phyloP scores from a whole-genome alignment of 2,888 invertebrate genomes.

The Caenorhabditis auriculariae region DNA sequence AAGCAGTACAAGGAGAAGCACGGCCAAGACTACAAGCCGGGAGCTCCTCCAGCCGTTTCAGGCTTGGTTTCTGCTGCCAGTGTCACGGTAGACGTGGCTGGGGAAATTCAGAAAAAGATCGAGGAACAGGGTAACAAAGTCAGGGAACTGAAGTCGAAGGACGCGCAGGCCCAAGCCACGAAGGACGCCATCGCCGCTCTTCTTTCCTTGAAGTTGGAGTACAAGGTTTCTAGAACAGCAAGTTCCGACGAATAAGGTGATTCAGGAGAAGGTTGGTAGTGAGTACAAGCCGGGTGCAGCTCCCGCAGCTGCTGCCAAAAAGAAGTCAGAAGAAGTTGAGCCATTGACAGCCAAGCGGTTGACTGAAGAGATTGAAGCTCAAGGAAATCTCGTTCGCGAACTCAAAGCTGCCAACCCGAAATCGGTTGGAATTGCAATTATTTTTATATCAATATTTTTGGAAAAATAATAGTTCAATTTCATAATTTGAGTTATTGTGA shows the following conservation, averaged over 20 bases:
- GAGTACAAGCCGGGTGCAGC: constrained; percentile 37
- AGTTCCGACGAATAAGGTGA: too few species aligned
- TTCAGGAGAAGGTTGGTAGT: too few species aligned
- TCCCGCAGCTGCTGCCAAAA: constrained; percentile 24
- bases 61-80: constrained; percentile 4
- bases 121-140: constrained; percentile 73
- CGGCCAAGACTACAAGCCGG: constrained; percentile 43
- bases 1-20: constrained; percentile 53
- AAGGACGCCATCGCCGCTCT: constrained; percentile 71
- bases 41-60: constrained; percentile 32
- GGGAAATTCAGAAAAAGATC: constrained; percentile 40
- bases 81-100: constrained; percentile 13
- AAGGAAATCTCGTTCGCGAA: constrained; percentile 27
- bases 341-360: not conserved
- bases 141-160: constrained; percentile 71
- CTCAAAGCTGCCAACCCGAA: constrained; percentile 49
- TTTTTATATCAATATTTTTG: not conserved
- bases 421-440: constrained; percentile 6
- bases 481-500: too few species aligned
- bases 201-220: constrained; percentile 73
- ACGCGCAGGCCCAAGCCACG: constrained; percentile 66
- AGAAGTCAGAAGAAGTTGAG: too few species aligned
- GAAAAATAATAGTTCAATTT: too few species aligned
- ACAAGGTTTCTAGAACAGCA: constrained; percentile 9
- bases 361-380: constrained; percentile 19